Percentiles rank a stretch among this genome's conserved stretches.
Evolutionary conservation across 2,888 invertebrate species (phyloP).

Genomic region (Torymus texanus): DNA sequence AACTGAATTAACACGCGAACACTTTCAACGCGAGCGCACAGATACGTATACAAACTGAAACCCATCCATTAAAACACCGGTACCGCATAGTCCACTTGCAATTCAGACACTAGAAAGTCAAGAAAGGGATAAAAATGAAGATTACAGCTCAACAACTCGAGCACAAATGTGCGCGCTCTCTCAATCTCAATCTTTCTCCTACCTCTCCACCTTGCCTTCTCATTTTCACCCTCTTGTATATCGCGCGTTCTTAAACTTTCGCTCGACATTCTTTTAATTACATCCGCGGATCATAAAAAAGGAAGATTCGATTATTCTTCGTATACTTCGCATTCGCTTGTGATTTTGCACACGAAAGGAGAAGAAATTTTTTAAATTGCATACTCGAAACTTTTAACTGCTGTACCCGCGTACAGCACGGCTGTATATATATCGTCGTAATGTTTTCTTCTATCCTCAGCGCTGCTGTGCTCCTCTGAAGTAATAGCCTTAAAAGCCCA

Average conservation of each 20-base stretch:
- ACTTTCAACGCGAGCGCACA: neutral
- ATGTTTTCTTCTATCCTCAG: neutral
- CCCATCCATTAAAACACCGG: slow-evolving; percentile 12
- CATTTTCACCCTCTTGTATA: slow-evolving; percentile 21
- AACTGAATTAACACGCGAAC: neutral
- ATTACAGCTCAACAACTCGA: slow-evolving; percentile 37
- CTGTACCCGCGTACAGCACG: neutral
- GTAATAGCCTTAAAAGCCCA: slow-evolving; percentile 16
- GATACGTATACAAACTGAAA: neutral
- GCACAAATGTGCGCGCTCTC: slow-evolving; percentile 19
- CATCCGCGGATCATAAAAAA: neutral
- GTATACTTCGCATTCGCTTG: neutral
- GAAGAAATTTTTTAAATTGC: neutral
- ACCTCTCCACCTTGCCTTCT: slow-evolving; percentile 1
- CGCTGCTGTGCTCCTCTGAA: neutral
- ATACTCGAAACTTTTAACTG: slow-evolving; percentile 9
- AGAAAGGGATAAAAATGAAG: slow-evolving; percentile 37
- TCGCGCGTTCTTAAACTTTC: slow-evolving; percentile 6
- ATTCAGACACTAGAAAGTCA: slow-evolving; percentile 24
- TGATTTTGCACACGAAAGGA: neutral
- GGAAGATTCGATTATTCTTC: neutral
- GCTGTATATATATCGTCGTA: neutral
- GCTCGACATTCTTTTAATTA: neutral
- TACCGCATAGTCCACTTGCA: neutral
- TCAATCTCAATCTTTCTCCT: slow-evolving; percentile 37